These are phyloP conservation scores for Aporophyla lueneburgensis DNA, from an alignment of 2,888 invertebrate genomes.

Conservation along the genomic window DNA sequence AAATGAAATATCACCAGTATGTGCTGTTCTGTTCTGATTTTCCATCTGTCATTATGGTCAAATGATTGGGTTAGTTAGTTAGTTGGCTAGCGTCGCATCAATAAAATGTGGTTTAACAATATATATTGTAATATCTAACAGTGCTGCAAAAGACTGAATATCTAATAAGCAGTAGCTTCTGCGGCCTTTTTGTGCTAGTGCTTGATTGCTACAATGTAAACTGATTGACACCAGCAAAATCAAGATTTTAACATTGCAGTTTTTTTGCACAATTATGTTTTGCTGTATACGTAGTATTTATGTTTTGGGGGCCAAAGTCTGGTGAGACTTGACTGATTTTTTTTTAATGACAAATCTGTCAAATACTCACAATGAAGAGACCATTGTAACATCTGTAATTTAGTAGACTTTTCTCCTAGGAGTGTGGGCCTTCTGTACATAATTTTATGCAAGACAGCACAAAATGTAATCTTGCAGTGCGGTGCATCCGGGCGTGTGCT, in stretches of 20 bases:
- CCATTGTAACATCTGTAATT: background rate
- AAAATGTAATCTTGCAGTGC: slow-evolving; percentile 60
- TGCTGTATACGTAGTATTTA: background rate
- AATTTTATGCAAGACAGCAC: slow-evolving; percentile 14
- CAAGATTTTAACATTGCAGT: background rate
- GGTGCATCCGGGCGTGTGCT: slow-evolving; percentile 67
- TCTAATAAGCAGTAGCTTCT: background rate
- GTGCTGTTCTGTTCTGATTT: background rate
- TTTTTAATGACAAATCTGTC: no score
- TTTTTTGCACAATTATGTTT: background rate
- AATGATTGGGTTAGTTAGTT: background rate
- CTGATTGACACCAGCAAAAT: background rate
- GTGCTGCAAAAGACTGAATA: no score
- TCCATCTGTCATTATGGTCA: background rate
- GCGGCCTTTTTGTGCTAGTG: background rate
- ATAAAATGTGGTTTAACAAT: background rate
- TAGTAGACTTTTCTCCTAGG: background rate
- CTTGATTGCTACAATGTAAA: background rate
- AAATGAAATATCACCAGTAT: background rate
- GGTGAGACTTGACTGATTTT: no score
- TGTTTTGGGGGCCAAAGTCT: background rate
- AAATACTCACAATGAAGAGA: no score
- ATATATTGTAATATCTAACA: no score
- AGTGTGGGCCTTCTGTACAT: slow-evolving; percentile 25
- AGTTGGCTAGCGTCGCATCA: background rate